These are phyloP conservation scores for Elaphurus davidianus DNA, from an alignment of 2,113 vertebrate genomes.

Conservation along the genomic window DNA sequence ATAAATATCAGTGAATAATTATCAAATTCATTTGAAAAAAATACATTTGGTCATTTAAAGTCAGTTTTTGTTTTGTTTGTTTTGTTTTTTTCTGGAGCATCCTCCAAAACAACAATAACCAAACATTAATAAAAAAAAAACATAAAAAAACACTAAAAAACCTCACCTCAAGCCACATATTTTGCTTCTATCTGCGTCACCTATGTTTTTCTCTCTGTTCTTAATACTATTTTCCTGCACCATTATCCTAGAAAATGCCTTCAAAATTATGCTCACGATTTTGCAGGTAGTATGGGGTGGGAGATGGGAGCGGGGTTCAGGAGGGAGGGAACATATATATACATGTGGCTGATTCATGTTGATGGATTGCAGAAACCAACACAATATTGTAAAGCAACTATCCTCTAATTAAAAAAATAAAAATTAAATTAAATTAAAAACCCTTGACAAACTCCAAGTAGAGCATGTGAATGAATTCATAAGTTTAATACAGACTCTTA, in stretches of 20 bases:
- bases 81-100: background rate
- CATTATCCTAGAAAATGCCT: background rate
- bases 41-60: background rate
- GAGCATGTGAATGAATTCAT: background rate
- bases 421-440: background rate
- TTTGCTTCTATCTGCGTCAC: background rate
- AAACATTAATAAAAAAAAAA: background rate
- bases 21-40: background rate
- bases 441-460: background rate
- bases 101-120: background rate
- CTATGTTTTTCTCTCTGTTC: background rate
- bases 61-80: background rate
- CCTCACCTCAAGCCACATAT: background rate
- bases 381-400: background rate
- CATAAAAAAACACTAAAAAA: too few relatives aligned
- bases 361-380: background rate
- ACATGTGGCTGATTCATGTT: background rate
- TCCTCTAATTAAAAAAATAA: background rate
- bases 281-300: background rate
- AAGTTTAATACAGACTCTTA: background rate
- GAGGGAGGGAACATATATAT: background rate
- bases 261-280: background rate
- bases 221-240: background rate
- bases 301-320: background rate
- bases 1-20: background rate